Evolutionary conservation across 2,797 vertebrate species (phyloP).

Genomic region (Babyrousa celebensis): DNA sequence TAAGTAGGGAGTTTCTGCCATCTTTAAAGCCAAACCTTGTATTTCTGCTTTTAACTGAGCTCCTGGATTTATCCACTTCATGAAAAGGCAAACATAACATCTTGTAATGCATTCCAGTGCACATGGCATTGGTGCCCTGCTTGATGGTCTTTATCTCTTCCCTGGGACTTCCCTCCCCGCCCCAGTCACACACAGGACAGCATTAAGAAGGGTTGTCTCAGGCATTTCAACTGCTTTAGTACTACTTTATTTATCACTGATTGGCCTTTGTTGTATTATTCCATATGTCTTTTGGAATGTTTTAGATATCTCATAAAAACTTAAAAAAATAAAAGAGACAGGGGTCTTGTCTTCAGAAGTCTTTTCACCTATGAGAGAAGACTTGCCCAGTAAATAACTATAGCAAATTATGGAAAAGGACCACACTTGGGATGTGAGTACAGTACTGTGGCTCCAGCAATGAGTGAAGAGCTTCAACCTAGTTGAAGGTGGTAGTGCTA

Average conservation of each 20-base stretch:
- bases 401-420: background rate
- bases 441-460: background rate
- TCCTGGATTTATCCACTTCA: background rate
- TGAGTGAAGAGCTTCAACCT: background rate
- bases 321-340: background rate
- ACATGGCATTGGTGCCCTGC: background rate
- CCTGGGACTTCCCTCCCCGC: background rate
- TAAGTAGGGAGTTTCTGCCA: background rate
- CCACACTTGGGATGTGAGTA: background rate
- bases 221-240: background rate
- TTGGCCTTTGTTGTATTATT: conserved; percentile 21
- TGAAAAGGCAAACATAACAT: background rate
- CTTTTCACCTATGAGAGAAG: background rate
- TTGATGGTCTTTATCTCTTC: background rate
- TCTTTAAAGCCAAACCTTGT: background rate
- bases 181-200: background rate
- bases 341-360: conserved; percentile 5
- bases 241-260: background rate
- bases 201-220: background rate
- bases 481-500: background rate
- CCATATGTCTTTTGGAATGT: background rate
- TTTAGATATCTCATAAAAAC: conserved; percentile 55
- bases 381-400: background rate
- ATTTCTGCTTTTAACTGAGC: conserved; percentile 47
- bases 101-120: background rate